Conservation (phyloP, 1,140 invertebrate genomes). For the Sinella curviseta region DNA sequence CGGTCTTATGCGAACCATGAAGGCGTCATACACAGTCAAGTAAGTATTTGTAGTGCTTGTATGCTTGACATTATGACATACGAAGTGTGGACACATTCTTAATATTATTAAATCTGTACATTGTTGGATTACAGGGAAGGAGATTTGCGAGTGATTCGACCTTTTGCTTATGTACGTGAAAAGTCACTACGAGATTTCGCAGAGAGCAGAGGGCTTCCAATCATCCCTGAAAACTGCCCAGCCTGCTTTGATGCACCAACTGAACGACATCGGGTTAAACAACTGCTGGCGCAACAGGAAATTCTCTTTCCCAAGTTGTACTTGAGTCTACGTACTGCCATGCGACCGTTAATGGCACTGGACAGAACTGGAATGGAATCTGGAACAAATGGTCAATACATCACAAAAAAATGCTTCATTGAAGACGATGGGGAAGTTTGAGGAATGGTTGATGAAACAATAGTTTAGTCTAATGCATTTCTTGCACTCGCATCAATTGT, state of each 20-base stretch:
- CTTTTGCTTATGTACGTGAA: conserved; percentile 83
- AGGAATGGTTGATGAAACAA: neutral
- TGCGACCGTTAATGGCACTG: conserved; percentile 70
- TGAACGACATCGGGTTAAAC: conserved; percentile 69
- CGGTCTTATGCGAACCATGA: conserved; percentile 75
- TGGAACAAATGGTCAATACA: neutral
- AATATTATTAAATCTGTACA: too few species aligned
- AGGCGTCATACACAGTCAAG: conserved; percentile 72
- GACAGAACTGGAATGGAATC: conserved; percentile 59
- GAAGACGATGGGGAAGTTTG: conserved; percentile 9
- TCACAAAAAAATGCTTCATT: neutral
- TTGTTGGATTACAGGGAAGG: conserved; percentile 66
- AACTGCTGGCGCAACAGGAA: conserved; percentile 73
- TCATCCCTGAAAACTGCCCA: conserved; percentile 65
- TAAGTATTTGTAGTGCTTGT: conserved; percentile 50
- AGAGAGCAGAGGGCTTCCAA: conserved; percentile 66
- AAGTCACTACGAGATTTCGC: conserved; percentile 70
- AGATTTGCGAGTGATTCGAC: conserved; percentile 79
- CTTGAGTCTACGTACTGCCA: conserved; percentile 66
- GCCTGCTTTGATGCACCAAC: conserved; percentile 66
- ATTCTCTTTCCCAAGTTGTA: conserved; percentile 72
- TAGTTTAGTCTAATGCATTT: too few species aligned
- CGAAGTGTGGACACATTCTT: neutral
- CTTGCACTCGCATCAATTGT: too few species aligned
- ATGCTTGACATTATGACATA: neutral